These are phyloP conservation scores for Coregonus suidteri DNA, from an alignment of 2,797 vertebrate species.

Conservation along the genomic window DNA sequence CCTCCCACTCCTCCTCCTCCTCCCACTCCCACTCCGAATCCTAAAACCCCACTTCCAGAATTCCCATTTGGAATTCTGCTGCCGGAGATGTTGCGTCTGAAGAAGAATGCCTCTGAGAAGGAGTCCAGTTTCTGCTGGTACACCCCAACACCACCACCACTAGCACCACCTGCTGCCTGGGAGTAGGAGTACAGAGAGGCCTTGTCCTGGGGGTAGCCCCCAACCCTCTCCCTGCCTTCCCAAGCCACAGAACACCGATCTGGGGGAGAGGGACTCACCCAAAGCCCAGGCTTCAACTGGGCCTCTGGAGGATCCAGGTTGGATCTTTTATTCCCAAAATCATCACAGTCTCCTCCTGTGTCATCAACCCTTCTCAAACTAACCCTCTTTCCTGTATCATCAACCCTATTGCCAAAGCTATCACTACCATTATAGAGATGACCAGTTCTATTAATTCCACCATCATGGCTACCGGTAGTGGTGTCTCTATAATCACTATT, in stretches of 20 bases:
- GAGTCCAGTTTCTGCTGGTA: conserved; percentile 78
- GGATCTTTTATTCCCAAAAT: conserved; percentile 53
- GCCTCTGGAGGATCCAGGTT: conserved; percentile 52
- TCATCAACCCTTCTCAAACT: conserved; percentile 36
- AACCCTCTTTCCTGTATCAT: conserved; percentile 12
- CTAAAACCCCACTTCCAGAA: conserved; percentile 47
- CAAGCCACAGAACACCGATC: conserved; percentile 21
- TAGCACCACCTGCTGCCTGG: not conserved
- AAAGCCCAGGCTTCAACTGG: conserved; percentile 43
- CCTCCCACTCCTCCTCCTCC: conserved; percentile 36
- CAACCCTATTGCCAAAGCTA: conserved; percentile 9
- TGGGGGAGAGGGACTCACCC: conserved; percentile 45
- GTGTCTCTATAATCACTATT: not conserved
- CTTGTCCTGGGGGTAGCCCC: conserved; percentile 6
- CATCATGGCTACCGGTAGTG: not conserved
- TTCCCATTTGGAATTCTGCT: conserved; percentile 17
- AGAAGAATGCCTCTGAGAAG: conserved; percentile 77
- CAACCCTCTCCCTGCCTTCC: conserved; percentile 44
- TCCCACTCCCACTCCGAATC: conserved; percentile 32
- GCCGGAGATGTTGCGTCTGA: conserved; percentile 45
- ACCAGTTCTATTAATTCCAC: conserved; percentile 9
- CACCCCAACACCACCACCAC: not conserved
- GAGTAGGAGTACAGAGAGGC: conserved; percentile 16
- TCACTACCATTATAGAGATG: conserved; percentile 24
- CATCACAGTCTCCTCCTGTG: conserved; percentile 44